Evolutionary conservation across 2,888 invertebrate genomes (phyloP).

Genomic region (Pherbina coryleti): DNA sequence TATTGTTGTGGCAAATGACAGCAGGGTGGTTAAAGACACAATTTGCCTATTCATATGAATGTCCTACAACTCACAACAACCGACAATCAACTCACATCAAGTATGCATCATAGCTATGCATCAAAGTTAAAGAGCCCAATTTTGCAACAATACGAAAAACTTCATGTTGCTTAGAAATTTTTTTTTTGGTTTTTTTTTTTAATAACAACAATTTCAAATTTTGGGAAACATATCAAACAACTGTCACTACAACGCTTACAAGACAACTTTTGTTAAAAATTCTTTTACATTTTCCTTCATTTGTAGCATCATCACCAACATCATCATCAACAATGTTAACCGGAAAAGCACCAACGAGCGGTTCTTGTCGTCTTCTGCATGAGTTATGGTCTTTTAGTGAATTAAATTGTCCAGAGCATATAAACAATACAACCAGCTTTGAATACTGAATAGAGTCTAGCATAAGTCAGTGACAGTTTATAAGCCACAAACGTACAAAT

Average conservation of each 20-base stretch:
- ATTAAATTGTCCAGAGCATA: constrained; percentile 18
- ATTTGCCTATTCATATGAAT: too few species aligned
- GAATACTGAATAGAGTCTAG: constrained; percentile 14
- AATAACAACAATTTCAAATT: too few species aligned
- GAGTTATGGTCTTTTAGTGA: constrained; percentile 20
- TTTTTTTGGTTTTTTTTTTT: too few species aligned
- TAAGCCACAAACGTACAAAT: not conserved
- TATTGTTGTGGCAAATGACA: too few species aligned
- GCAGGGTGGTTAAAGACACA: too few species aligned
- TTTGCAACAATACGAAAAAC: too few species aligned
- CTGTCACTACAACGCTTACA: not conserved
- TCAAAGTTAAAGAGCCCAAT: too few species aligned
- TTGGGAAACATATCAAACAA: too few species aligned
- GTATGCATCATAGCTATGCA: too few species aligned
- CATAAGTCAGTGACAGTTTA: constrained; percentile 6
- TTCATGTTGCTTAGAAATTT: too few species aligned
- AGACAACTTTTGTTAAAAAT: not conserved
- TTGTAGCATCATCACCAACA: not conserved
- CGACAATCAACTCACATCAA: too few species aligned
- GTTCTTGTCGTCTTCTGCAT: constrained; percentile 6
- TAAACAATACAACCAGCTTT: constrained; percentile 6
- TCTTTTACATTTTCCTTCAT: not conserved
- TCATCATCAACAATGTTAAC: not conserved
- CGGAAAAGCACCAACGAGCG: not conserved
- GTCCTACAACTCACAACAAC: too few species aligned